These are phyloP conservation scores for Nephrotoma appendiculata DNA, from an alignment of 2,888 invertebrate genomes.

Conservation along the genomic window DNA sequence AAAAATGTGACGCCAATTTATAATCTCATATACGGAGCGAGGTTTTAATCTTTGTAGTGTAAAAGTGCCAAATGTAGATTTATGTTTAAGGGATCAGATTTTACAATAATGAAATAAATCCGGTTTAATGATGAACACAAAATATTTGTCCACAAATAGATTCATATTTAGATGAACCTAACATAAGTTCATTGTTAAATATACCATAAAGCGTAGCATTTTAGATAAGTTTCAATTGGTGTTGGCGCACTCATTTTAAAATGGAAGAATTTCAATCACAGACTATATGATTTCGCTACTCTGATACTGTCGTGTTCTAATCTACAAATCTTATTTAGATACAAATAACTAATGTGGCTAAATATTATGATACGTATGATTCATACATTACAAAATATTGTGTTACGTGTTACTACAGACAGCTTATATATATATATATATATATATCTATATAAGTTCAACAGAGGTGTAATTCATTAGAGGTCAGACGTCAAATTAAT, in stretches of 20 bases:
- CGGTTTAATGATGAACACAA: not conserved
- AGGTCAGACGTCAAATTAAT: not conserved
- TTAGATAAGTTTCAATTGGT: not conserved
- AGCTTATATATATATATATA: not conserved
- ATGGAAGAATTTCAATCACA: not conserved
- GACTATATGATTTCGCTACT: no score
- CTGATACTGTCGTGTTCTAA: no score
- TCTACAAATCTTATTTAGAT: no score
- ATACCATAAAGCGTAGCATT: not conserved
- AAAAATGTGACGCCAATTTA: not conserved
- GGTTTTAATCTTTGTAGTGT: not conserved
- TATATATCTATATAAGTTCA: no score
- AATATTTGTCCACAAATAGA: not conserved
- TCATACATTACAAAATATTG: no score
- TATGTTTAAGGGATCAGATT: not conserved
- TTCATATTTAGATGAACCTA: not conserved
- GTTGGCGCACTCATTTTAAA: not conserved
- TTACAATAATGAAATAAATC: not conserved
- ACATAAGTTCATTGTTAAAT: not conserved
- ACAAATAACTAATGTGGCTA: no score
- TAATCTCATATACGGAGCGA: not conserved
- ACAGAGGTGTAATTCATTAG: not conserved
- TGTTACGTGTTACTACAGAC: not conserved
- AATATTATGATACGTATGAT: no score
- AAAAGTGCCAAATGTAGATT: not conserved